Percentiles rank a stretch among this genome's conserved stretches.
Conservation (phyloP, 2,888 invertebrate species). For the Alcis repandata region DNA sequence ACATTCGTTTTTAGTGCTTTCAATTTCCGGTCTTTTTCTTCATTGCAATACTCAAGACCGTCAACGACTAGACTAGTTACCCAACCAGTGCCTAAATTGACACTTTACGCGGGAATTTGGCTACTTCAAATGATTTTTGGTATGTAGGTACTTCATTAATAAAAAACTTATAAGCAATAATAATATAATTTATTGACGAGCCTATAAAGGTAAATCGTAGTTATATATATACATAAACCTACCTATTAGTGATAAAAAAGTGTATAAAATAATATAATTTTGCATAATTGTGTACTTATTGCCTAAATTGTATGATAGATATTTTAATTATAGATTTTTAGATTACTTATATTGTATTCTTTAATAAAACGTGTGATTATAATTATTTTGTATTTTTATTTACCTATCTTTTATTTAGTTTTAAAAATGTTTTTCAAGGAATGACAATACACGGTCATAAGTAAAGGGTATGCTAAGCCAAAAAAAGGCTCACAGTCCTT, state of each 20-base stretch:
- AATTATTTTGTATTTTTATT: conserved; percentile 28
- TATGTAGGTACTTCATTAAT: too few relatives aligned
- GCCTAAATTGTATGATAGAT: conserved; percentile 14
- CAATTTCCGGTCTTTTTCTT: too few relatives aligned
- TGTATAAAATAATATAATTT: conserved; percentile 17
- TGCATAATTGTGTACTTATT: conserved; percentile 23
- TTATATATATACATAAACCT: conserved; percentile 12
- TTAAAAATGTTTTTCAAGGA: background rate
- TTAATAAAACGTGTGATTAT: conserved; percentile 55
- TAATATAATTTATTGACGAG: background rate
- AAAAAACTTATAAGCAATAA: background rate
- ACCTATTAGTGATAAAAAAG: conserved; percentile 11
- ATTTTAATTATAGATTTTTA: conserved; percentile 11
- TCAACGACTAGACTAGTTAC: too few relatives aligned
- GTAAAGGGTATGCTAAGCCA: too few relatives aligned
- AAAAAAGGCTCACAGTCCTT: too few relatives aligned
- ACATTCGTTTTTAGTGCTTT: too few relatives aligned
- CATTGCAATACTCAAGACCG: too few relatives aligned
- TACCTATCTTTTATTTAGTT: background rate
- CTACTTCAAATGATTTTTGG: too few relatives aligned
- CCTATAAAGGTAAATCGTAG: background rate
- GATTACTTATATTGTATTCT: conserved; percentile 36
- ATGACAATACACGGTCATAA: too few relatives aligned
- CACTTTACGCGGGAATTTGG: too few relatives aligned
- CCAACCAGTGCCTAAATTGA: too few relatives aligned